Evolutionary conservation across 2,113 vertebrate genomes (phyloP).

Genomic region (Podiceps cristatus): DNA sequence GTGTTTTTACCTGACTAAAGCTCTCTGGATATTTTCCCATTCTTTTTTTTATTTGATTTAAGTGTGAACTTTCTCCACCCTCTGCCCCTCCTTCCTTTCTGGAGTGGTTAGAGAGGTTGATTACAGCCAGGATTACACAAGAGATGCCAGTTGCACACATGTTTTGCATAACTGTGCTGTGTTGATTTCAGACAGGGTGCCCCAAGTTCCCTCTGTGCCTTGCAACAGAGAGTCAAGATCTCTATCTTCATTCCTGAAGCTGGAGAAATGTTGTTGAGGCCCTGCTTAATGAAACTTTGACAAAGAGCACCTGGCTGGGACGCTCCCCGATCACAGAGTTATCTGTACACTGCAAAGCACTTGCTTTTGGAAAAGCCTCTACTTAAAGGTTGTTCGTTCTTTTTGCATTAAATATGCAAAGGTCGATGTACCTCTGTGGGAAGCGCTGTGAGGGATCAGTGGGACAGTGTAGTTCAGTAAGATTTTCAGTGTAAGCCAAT

Average conservation of each 20-base stretch:
- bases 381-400: not conserved
- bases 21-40: conserved; percentile 66
- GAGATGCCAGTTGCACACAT: conserved; percentile 71
- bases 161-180: conserved; percentile 73
- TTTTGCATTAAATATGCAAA: not conserved
- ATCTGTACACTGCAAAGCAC: not conserved
- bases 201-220: conserved; percentile 25
- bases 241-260: conserved; percentile 61
- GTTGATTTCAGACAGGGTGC: conserved; percentile 63
- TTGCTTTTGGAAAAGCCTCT: not conserved
- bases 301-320: conserved; percentile 18
- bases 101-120: conserved; percentile 57
- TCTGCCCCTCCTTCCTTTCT: conserved; percentile 65
- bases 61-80: conserved; percentile 72
- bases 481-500: not conserved
- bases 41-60: conserved; percentile 73
- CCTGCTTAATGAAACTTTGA: conserved; percentile 5
- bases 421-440: not conserved
- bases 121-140: conserved; percentile 69
- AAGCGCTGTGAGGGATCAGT: not conserved
- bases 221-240: conserved; percentile 35
- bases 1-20: conserved; percentile 70
- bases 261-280: conserved; percentile 26
- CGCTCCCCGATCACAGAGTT: not conserved
- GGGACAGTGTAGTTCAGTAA: not conserved